Evolutionary conservation across 2,888 invertebrate genomes (phyloP), one percentile per base, ranked within the genome.

Genomic region (Phortica magna): DNA sequence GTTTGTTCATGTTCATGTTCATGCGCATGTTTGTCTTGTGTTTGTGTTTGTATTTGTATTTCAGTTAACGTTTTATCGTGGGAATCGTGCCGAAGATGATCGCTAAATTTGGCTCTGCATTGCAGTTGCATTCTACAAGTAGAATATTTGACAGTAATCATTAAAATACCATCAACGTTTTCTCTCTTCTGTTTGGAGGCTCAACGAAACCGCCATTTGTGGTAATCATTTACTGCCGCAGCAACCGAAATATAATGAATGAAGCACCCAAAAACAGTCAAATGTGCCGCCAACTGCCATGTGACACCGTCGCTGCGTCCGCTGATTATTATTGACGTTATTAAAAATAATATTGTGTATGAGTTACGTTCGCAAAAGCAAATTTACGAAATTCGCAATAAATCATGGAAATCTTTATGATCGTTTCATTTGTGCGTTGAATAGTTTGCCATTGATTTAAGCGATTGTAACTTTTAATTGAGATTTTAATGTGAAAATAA

Each of bases 21-120:
- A n/a, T 31, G 1, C 5, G 5, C 31, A 31, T 57, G n/a, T n/a
- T n/a, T n/a, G n/a, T n/a, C n/a, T n/a, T n/a, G n/a, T n/a, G n/a
- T n/a, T n/a, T n/a, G n/a, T n/a, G n/a, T n/a, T n/a, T 57, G n/a
- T 14, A 7, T 9, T 31, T 31, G 31, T 31, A 31, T 31, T 31
- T 31, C 55, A 55, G 55, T n/a, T 7, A 65, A 65, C 41, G 68
- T 41, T 68, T 68, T 68, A 43, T 68, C 68, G 68, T 68, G 68
- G 68, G 68, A 68, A 68, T 43, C 19, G 48, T 14, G 48, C 48
- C 9, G 48, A 48, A 14, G 48, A 48, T 12, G 48, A 12, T 12
- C 48, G 48, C 48, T 48, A 14, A 48, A 48, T 48, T 48, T 48
- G 48, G 48, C 14, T 48, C 4, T 31, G 48, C 48, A 14, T 48